Evolutionary conservation across 2,113 vertebrate species (phyloP), one percentile per base, ranked within the genome.

Genomic region (Ibidorhyncha struthersii): DNA sequence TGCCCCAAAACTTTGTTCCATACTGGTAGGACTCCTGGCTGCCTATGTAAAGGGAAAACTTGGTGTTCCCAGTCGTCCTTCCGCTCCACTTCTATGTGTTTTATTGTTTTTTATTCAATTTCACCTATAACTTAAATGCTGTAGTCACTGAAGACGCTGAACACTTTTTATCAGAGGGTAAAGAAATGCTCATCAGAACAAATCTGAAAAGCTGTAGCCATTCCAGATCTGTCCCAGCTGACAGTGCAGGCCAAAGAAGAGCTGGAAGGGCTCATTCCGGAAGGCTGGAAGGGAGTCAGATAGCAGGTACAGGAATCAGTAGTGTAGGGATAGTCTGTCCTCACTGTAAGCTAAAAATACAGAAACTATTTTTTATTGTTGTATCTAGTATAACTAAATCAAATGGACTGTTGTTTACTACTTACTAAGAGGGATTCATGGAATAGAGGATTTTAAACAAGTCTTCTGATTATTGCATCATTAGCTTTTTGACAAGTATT

Each of bases 61-160:
- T 30, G 2, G 22, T n/a, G 18, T 55, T 65, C 36, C 7, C 13
- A 66, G 25, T 80, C 14, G 36, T 40, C 9, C 2, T 92, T 12
- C 27, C 1, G 0, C 7, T 55, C 36, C 34, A 43, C 5, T 50
- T 25, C 4, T 43, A 13, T 17, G 5, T 16, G 9, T 43, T 27
- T 55, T 16, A 9, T 16, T 53, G 14, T 2, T 62, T 2, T n/a
- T 78, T 72, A 10, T 55, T 84, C 6, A 45, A 3, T 74, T 77
- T 84, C 9, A 74, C 12, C 21, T 61, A 1, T 45, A 70, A 40
- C 13, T 89, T 38, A 16, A 56, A 41, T 53, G 16, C n/a, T 4
- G 3, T 34, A 34, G 16, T 38, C 45, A 29, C 40, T 36, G 19
- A 81, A 19, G 29, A 50, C 43, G 19, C 34, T 80, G 49, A 30